phyloP scores from a whole-genome alignment of 2,113 vertebrate genomes.

The Gymnorhina tibicen region DNA sequence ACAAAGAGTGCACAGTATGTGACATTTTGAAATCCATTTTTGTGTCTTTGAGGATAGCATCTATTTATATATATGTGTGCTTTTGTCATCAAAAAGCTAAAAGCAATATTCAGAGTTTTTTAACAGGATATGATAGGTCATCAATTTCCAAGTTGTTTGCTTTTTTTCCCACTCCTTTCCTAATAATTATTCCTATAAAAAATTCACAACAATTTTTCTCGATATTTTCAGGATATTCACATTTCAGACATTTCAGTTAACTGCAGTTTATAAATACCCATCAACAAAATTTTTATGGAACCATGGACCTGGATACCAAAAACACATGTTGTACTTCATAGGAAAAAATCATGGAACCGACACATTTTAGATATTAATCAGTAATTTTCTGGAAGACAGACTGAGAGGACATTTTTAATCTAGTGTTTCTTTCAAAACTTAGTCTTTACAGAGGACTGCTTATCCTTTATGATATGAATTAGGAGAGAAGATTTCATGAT shows the following conservation, averaged over 20 bases:
- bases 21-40: neutral
- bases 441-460: neutral
- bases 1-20: neutral
- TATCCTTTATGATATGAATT: neutral
- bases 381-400: neutral
- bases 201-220: neutral
- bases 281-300: neutral
- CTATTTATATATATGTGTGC: neutral
- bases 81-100: neutral
- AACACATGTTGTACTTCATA: neutral
- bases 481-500: neutral
- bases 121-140: neutral
- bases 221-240: neutral
- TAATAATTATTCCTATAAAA: neutral
- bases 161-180: neutral
- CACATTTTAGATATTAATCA: neutral
- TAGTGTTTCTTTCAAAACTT: neutral
- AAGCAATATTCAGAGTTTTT: neutral
- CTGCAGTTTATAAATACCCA: neutral
- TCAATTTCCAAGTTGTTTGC: neutral
- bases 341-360: neutral
- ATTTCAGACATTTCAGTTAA: neutral
- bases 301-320: neutral
- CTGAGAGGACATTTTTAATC: neutral
- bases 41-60: neutral